Base-by-base conservation (phyloP, 2,113 vertebrate genomes). In the Phalacrocorax carbo region DNA sequence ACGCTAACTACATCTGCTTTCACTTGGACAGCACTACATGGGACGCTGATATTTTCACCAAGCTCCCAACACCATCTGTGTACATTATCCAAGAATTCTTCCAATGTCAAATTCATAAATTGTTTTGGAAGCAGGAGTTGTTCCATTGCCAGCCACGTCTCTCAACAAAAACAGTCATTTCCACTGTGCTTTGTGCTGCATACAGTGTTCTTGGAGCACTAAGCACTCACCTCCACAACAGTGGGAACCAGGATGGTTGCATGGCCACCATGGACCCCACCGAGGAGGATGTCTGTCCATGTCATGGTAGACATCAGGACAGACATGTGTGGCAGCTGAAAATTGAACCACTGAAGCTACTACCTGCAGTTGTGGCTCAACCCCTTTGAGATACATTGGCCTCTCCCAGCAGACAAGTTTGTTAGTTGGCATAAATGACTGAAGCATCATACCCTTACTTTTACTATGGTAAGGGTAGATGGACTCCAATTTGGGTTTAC, bases 211-310 rank as follows among this genome's bases (percentile, higher is more conserved):
- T 55, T 61, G 23, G 54, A 60, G 44, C 38, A 54, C 26, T 34
- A 48, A 87, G 34, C 20, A n/a, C 38, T 77, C 36, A 27, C 7
- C 2, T 84, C 23, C 54, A 14, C 40, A 48, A 3, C 1, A 1
- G 23, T 34, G 79, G 20, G 44, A 85, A 6, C 18, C 0, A 1
- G 20, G 12, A 34, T 25, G 48, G 14, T 57, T 81, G 40, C 34
- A 44, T 3, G 2, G n/a, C 38, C 54, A 40, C 51, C 55, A 25
- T 1, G 0, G 27, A 51, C 58, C 8, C 3, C 32, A 36, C 34
- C 3, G 0, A 55, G 36, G 14, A 32, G 29, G 15, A 2, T 70
- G 10, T 88, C 60, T 65, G 42, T 8, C 46, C 19, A 13, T 62
- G 15, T 26, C 20, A 10, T 1, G 26, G 48, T 10, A 77, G 20